Percentiles rank a stretch among this genome's conserved stretches.
Conservation (phyloP, 2,797 vertebrate species). For the Rhinophrynus dorsalis region DNA sequence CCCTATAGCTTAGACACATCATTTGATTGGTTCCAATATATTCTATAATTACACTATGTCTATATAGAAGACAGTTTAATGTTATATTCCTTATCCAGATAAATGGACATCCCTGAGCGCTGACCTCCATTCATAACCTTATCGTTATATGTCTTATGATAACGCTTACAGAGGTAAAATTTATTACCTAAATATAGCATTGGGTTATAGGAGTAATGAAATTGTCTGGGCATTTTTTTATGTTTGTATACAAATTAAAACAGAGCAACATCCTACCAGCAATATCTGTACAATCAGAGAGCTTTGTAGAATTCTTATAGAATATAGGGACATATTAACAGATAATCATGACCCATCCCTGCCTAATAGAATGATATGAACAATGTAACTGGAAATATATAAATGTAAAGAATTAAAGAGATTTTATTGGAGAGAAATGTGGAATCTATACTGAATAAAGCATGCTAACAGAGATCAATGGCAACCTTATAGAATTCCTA, state of each 20-base stretch:
- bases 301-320: slow-evolving; percentile 17
- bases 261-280: not conserved
- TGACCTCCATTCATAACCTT: slow-evolving; percentile 45
- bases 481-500: too few relatives aligned
- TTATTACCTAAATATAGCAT: slow-evolving; percentile 41
- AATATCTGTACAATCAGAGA: slow-evolving; percentile 7
- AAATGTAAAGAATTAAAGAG: too few relatives aligned
- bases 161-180: slow-evolving; percentile 40
- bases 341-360: too few relatives aligned
- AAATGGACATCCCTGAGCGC: slow-evolving; percentile 41
- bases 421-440: too few relatives aligned
- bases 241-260: slow-evolving; percentile 26
- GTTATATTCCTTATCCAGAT: slow-evolving; percentile 40
- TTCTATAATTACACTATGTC: slow-evolving; percentile 44
- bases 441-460: too few relatives aligned
- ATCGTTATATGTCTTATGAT: slow-evolving; percentile 30
- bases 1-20: slow-evolving; percentile 6
- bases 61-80: slow-evolving; percentile 42
- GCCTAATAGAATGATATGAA: too few relatives aligned
- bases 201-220: slow-evolving; percentile 24
- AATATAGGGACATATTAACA: too few relatives aligned
- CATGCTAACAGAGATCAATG: too few relatives aligned
- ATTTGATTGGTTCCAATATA: slow-evolving; percentile 46
- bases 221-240: slow-evolving; percentile 23
- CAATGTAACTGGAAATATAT: too few relatives aligned